A percentile compares a stretch with the other conserved stretches of the same genome.
Evolutionary conservation across 2,888 invertebrate species (phyloP).

Genomic region (Lapara coniferarum): DNA sequence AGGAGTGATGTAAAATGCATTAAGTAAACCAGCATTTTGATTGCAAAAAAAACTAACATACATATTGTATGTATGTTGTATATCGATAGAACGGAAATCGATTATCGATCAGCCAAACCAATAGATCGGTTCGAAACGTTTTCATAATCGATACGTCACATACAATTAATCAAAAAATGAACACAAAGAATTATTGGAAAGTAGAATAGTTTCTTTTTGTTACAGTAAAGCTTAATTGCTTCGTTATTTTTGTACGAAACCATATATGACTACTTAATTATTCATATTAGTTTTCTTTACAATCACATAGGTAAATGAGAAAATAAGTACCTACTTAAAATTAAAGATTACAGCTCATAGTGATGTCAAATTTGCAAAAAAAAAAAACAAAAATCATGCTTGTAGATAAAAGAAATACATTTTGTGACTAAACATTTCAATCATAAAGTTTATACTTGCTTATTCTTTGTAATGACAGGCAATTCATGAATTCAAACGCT

Average conservation of each 20-base stretch:
- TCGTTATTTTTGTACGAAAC: not conserved
- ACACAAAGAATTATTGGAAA: not conserved
- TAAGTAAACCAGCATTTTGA: conserved; percentile 7
- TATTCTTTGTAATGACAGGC: not conserved
- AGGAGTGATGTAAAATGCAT: conserved; percentile 26
- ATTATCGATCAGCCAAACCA: not conserved
- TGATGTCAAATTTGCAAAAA: conserved; percentile 26
- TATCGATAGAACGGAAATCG: not conserved
- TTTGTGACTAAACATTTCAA: conserved; percentile 8
- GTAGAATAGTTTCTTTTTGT: no score
- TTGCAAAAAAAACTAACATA: conserved; percentile 7
- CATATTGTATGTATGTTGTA: not conserved
- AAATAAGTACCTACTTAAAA: conserved; percentile 24
- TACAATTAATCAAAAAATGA: not conserved
- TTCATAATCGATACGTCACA: no score
- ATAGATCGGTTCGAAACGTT: not conserved
- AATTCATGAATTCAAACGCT: not conserved
- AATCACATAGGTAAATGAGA: not conserved
- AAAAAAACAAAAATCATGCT: not conserved
- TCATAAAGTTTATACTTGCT: not conserved
- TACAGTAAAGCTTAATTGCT: not conserved
- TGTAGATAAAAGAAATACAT: not conserved
- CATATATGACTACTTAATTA: not conserved
- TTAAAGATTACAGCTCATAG: conserved; percentile 11
- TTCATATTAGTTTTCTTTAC: not conserved